Evolutionary conservation across 2,113 vertebrate species (phyloP), one percentile per base, ranked within the genome.

Genomic region (Chamaea fasciata): DNA sequence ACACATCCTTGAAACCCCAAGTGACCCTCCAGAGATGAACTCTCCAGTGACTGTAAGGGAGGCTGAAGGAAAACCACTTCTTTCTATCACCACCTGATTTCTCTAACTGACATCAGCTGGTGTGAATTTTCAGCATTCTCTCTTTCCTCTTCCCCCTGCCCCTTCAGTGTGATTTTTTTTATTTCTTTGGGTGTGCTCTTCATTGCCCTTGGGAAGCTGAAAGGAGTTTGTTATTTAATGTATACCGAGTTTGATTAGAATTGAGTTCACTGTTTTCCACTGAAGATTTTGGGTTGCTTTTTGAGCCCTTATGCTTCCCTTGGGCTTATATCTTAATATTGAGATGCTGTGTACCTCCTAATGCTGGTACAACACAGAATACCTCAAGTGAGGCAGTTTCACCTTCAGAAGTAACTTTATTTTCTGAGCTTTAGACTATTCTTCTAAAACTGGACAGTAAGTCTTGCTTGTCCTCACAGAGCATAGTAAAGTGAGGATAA

Each of bases 31-130:
- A 30, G 35, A 88, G 18, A 4, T 16, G 3, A 73, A 19, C 5
- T 37, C 44, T n/a, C 18, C 33, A 4, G 2, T 37, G 19, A 41
- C 30, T 31, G 2, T 1, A 23, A 2, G 19, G 7, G 3, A 83
- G 2, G 16, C 1, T 8, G 5, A 76, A 46, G 5, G 7, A 39
- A 91, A 92, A 33, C 3, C 41, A 73, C 31, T 85, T 60, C 31
- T 8, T 57, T 62, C 7, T 33, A 42, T 39, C 53, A 46, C 15
- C 71, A 83, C 16, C 19, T 30, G 33, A 8, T 83, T 80, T 59
- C 59, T 41, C 5, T 8, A 47, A 11, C 22, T 67, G 33, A 22
- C 30, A 80, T 49, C 70, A 85, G 46, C 67, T 88, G 78, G 12
- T 49, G 8, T 10, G 53, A 80, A 33, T 69, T 16, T 47, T 41